These are phyloP conservation scores for Scomber japonicus DNA, from an alignment of 2,113 vertebrate genomes.

Conservation along the genomic window DNA sequence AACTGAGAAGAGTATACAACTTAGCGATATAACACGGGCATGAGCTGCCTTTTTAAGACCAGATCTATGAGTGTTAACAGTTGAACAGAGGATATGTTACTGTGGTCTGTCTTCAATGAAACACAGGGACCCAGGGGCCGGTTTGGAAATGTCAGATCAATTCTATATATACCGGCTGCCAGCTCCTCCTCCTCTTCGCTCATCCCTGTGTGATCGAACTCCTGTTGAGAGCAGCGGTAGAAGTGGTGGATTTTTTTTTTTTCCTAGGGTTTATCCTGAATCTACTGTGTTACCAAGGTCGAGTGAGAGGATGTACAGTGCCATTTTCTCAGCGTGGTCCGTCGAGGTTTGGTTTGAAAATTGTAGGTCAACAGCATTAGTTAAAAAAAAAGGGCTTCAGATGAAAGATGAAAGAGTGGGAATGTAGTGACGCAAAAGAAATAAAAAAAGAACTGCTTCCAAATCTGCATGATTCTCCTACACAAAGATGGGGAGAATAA, in stretches of 20 bases:
- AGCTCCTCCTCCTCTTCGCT: background rate
- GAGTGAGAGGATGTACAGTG: background rate
- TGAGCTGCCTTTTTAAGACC: background rate
- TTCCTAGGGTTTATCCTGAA: background rate
- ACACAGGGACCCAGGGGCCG: slow-evolving; percentile 2
- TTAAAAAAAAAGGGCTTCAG: too few species aligned
- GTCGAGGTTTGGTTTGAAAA: background rate
- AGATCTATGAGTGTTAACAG: slow-evolving; percentile 1
- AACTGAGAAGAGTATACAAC: background rate
- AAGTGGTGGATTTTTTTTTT: background rate
- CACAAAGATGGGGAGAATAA: background rate
- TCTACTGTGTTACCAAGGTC: background rate
- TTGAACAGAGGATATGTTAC: background rate
- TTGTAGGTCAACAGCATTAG: background rate
- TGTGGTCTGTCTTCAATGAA: slow-evolving; percentile 29
- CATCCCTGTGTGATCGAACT: slow-evolving; percentile 22
- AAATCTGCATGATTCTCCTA: background rate
- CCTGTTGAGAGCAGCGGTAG: background rate
- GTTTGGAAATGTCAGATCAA: slow-evolving; percentile 50
- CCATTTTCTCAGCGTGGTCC: background rate
- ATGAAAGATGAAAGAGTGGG: too few species aligned
- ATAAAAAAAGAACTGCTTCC: background rate
- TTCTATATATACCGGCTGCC: slow-evolving; percentile 12
- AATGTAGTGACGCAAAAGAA: background rate
- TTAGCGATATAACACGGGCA: background rate